A percentile compares a stretch with the other conserved stretches of the same genome.
Evolutionary conservation across 2,113 vertebrate genomes (phyloP).

Genomic region (Pitta sordida): DNA sequence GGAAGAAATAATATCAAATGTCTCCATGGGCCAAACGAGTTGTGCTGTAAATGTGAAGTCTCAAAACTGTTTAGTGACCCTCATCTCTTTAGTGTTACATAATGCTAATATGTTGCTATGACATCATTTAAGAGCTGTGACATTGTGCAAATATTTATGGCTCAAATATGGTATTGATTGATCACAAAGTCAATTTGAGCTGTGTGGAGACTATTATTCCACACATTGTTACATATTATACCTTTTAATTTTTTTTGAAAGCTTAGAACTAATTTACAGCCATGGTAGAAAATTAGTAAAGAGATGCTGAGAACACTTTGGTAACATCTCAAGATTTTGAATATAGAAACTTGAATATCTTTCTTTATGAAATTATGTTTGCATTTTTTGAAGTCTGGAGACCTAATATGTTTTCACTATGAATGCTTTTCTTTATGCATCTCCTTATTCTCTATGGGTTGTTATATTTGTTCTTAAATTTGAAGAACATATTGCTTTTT

Average conservation of each 20-base stretch:
- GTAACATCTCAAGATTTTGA: not conserved
- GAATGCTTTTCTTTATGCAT: not conserved
- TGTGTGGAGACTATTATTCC: not conserved
- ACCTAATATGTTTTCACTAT: not conserved
- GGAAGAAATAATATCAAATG: not conserved
- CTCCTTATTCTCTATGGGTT: not conserved
- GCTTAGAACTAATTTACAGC: not conserved
- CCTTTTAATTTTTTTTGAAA: not conserved
- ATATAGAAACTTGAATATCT: not conserved
- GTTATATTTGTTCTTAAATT: not conserved
- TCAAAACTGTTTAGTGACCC: not conserved
- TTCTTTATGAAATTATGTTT: not conserved
- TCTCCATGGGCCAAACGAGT: not conserved
- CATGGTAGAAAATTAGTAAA: not conserved
- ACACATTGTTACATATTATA: not conserved
- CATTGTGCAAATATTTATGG: slow-evolving; percentile 16
- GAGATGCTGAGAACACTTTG: not conserved
- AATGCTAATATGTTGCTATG: not conserved
- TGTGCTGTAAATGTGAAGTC: not conserved
- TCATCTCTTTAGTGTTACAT: not conserved
- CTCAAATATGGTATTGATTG: not conserved
- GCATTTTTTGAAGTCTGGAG: not conserved
- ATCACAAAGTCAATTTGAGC: slow-evolving; percentile 7
- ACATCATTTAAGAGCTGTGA: slow-evolving; percentile 1
- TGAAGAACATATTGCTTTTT: not conserved